Base-by-base conservation (phyloP, 2,797 vertebrate genomes). In the Cirrhinus mrigala region DNA sequence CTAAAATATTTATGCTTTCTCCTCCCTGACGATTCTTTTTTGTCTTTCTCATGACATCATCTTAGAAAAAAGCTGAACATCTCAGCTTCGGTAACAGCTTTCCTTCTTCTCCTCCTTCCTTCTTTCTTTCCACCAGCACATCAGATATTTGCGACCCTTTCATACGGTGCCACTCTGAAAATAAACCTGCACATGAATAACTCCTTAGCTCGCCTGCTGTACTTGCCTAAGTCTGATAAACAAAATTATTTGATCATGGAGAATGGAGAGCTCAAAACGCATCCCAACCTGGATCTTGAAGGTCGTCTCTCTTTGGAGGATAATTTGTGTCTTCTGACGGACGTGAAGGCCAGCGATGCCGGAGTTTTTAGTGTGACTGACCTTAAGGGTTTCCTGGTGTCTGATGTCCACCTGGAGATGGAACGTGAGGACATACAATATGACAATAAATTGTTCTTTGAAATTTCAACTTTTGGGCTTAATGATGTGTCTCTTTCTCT, bases 101-200 rank as follows among this genome's bases (percentile, higher is more conserved):
- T 85, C 60, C 6, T 80, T 75, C 33, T 62, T 87, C 66, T 40
- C 89, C 46, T 73, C 11, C n/a, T 46, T 60, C 12, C 11, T 71
- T 64, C 33, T 46, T 48, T 52, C 73, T 33, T 60, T 12, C 16
- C 68, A 87, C 14, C 86, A 96, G 96, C 91, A 81, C 92, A 94
- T 87, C 90, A 88, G n/a, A 83, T 81, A 58, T 96, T 95, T 88
- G 1, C 70, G 74, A 82, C 10, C 0, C 29, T 94, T 80, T 85
- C 87, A 0, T 80, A 90, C 0, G 93, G 92, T 1, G 89, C 87
- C 48, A 92, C 69, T 22, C 89, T 96, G 90, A 96, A 96, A 90
- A 92, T 96, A 87, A 93, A 94, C 89, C 92, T 96, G 88, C 90
- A 94, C 52, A 68, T 94, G 75, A 94, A 96, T 92, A 95, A 90